Conservation (phyloP, 2,113 vertebrate species). For the Sinocyclocheilus anophthalmus region DNA sequence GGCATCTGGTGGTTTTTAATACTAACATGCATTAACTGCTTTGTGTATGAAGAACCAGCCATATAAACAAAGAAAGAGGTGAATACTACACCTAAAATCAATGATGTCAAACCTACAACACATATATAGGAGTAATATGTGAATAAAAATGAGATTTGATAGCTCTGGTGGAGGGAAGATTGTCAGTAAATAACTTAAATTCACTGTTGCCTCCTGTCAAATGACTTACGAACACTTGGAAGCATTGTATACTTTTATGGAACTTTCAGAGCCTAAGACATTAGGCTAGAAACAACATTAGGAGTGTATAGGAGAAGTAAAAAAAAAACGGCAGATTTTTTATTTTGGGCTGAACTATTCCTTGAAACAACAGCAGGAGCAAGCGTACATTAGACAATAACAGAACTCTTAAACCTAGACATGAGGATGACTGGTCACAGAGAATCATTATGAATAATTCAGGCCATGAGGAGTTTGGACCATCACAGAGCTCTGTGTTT, state of each 20-base stretch:
- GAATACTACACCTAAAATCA: neutral
- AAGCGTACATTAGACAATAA: neutral
- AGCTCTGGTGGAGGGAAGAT: neutral
- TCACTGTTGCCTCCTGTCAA: neutral
- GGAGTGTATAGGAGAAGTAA: neutral
- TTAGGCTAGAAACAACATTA: neutral
- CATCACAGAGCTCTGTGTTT: constrained; percentile 4
- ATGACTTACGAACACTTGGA: neutral
- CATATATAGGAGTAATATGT: neutral
- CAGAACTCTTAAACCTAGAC: neutral
- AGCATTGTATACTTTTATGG: neutral
- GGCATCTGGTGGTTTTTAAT: constrained; percentile 35
- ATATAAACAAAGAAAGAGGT: neutral
- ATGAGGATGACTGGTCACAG: neutral
- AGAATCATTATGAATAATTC: constrained; percentile 41
- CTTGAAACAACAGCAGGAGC: neutral
- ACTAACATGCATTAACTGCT: constrained; percentile 14
- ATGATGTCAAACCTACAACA: neutral
- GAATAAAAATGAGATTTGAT: neutral
- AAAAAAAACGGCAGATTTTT: neutral
- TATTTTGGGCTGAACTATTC: neutral
- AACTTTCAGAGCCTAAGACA: neutral
- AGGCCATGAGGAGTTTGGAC: constrained; percentile 14
- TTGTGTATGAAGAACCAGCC: neutral
- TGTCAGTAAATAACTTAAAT: neutral